Evolutionary conservation across 2,113 vertebrate species (phyloP).

Genomic region (Butorides virescens): DNA sequence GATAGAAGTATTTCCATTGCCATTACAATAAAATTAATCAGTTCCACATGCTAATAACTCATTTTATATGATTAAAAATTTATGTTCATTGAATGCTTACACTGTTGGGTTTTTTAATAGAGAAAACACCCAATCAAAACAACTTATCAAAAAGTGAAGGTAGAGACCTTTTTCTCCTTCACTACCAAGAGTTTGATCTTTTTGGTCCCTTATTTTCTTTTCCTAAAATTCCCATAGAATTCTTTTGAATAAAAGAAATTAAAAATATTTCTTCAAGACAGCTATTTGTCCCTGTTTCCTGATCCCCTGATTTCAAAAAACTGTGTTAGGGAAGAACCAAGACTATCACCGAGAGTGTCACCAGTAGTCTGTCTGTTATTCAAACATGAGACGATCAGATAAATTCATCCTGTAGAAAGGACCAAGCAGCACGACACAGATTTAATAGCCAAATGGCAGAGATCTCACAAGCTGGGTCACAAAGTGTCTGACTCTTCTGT

Average conservation of each 20-base stretch:
- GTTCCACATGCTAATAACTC: constrained; percentile 28
- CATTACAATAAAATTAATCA: constrained; percentile 1
- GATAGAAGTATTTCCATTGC: neutral
- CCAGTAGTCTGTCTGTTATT: neutral
- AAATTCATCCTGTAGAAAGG: neutral
- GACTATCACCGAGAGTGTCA: fast-evolving
- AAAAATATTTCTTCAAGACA: neutral
- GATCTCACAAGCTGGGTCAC: neutral
- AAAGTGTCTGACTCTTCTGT: neutral
- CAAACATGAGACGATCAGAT: neutral
- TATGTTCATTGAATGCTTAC: neutral
- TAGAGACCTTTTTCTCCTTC: neutral
- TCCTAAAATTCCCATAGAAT: neutral
- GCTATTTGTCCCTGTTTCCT: neutral
- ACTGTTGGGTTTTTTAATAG: neutral
- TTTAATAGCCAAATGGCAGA: neutral
- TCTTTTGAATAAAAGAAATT: neutral
- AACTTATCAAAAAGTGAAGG: neutral
- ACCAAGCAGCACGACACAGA: neutral
- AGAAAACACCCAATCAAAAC: neutral
- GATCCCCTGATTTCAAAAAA: neutral
- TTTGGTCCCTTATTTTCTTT: neutral
- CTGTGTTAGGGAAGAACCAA: neutral
- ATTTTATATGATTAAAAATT: neutral
- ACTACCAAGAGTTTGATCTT: neutral